Conservation (phyloP, 1,140 invertebrate genomes). For the Heliothis virescens region DNA sequence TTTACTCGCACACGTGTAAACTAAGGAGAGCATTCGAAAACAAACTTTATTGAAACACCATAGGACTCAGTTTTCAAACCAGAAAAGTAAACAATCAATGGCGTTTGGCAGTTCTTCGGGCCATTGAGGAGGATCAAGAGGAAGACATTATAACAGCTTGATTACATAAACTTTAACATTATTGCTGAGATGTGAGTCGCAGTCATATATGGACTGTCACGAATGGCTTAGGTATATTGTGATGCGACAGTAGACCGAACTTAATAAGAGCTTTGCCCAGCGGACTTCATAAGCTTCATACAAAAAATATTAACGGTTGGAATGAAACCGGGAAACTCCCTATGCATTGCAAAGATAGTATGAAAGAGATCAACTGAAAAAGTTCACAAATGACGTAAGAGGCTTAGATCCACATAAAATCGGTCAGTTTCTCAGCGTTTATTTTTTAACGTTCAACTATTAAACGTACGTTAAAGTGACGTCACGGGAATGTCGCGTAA, state of each 20-base stretch:
- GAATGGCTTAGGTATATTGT: too few species aligned
- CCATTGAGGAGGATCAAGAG: slow-evolving; percentile 61
- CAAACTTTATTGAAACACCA: slow-evolving; percentile 52
- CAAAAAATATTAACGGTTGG: too few species aligned
- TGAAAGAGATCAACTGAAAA: too few species aligned
- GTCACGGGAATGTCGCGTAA: slow-evolving; percentile 46
- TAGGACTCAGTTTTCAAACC: slow-evolving; percentile 53
- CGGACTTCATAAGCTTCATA: too few species aligned
- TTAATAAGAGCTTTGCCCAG: too few species aligned
- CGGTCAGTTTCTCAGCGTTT: not conserved
- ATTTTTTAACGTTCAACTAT: too few species aligned
- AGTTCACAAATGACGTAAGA: too few species aligned
- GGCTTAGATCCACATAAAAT: not conserved
- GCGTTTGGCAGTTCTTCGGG: slow-evolving; percentile 60
- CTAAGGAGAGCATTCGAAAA: slow-evolving; percentile 53
- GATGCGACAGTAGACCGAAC: too few species aligned
- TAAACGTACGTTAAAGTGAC: slow-evolving; percentile 28
- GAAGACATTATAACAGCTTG: slow-evolving; percentile 64
- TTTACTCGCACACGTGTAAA: slow-evolving; percentile 77
- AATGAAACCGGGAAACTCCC: too few species aligned
- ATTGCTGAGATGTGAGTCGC: slow-evolving; percentile 31
- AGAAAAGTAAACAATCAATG: slow-evolving; percentile 42
- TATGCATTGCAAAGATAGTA: too few species aligned
- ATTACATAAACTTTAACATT: slow-evolving; percentile 53
- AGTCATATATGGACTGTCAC: too few species aligned